Evolutionary conservation across 2,888 invertebrate species (phyloP), one percentile per base, ranked within the genome.

Genomic region (Monoplex corrugatus): DNA sequence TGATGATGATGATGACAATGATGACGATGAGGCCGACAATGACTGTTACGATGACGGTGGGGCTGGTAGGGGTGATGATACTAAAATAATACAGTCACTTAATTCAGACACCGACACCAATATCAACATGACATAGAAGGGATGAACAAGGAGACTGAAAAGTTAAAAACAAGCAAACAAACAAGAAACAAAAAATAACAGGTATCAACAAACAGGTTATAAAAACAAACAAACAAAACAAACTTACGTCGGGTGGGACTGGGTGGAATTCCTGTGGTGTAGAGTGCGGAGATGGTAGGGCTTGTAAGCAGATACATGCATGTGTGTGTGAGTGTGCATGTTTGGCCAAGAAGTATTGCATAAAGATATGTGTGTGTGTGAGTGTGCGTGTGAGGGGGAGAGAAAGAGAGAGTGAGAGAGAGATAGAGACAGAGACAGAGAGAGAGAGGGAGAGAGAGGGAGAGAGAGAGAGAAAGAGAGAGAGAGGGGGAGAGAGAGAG

Each of bases 1-100:
- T 83, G 83, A 83, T 83, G 83, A 40, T 83, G 83, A 83, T 83
- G 83, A 83, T 83, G 83, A 83, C 35, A 38, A 83, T 83, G 83
- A 19, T 13, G 50, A 19, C 19, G 50, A 50, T 50, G 50, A 50
- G 10, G 50, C 10, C 19, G 50, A 50, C 19, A 19, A 19, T 50
- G 50, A 50, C 50, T 10, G 19, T 50, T 10, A 19, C 19, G 50
- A 83, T 83, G 83, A 83, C 35, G 83, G 35, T 83, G 83, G 35
- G 13, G 83, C 10, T 83, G 83, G 40, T 19, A 43, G 28, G 8
- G 8, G 19, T 43, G 28, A 40, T 35, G n/a, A n/a, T n/a, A n/a
- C n/a, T n/a, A n/a, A n/a, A n/a, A n/a, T n/a, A n/a, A n/a, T n/a
- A n/a, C n/a, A n/a, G n/a, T n/a, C n/a, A n/a, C n/a, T n/a, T n/a